Percentiles rank a stretch among this genome's conserved stretches.
phyloP scores from a whole-genome alignment of 2,888 invertebrate genomes.

The Pseudanteris insignis region DNA sequence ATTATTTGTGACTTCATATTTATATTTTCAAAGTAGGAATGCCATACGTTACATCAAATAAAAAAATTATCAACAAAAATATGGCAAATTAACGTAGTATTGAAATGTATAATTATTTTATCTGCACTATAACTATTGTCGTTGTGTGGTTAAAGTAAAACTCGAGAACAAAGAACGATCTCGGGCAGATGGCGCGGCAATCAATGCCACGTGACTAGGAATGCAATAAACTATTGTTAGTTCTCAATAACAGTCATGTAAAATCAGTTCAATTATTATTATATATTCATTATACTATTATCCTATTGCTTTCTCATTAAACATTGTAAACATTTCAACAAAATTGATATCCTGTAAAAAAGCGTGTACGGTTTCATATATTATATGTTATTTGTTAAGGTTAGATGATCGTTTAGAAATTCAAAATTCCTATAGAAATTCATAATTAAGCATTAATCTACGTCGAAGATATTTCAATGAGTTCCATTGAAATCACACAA shows the following conservation, averaged over 20 bases:
- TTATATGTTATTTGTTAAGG: slow-evolving; percentile 6
- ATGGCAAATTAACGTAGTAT: neutral
- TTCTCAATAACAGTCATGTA: slow-evolving; percentile 43
- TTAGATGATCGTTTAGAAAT: slow-evolving; percentile 1
- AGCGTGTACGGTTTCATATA: slow-evolving; percentile 37
- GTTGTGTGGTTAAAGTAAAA: slow-evolving; percentile 26
- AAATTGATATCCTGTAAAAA: slow-evolving; percentile 62
- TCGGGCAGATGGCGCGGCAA: slow-evolving; percentile 65
- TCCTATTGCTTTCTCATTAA: slow-evolving; percentile 62
- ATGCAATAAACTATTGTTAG: slow-evolving; percentile 49
- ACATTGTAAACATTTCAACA: slow-evolving; percentile 66
- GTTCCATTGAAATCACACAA: no score
- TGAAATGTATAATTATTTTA: slow-evolving; percentile 6
- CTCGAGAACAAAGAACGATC: slow-evolving; percentile 31
- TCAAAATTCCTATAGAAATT: neutral
- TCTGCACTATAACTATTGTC: slow-evolving; percentile 37
- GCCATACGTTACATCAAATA: neutral
- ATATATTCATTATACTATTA: slow-evolving; percentile 37
- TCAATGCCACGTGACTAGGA: slow-evolving; percentile 66
- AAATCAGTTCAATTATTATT: slow-evolving; percentile 40
- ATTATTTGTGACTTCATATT: no score
- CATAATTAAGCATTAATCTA: no score
- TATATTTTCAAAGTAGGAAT: no score
- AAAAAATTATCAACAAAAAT: neutral
- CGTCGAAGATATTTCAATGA: no score